Evolutionary conservation across 2,888 invertebrate species (phyloP).

Genomic region (Tetranychus truncatus): DNA sequence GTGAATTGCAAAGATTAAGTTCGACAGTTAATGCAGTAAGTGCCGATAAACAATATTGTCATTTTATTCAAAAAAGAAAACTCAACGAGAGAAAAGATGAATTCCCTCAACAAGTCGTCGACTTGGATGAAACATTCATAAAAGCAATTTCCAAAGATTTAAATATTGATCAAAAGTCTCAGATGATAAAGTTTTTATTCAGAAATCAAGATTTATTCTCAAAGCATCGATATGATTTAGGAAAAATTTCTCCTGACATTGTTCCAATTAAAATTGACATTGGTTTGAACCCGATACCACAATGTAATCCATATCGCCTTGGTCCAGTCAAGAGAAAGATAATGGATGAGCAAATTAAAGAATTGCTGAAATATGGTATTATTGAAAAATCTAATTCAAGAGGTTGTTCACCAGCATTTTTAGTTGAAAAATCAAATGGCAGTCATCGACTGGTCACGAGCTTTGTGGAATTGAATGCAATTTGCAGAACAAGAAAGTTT

Average conservation of each 20-base stretch:
- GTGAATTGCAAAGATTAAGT: not conserved
- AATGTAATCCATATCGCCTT: not conserved
- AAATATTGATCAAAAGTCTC: not conserved
- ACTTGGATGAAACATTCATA: not conserved
- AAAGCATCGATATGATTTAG: not conserved
- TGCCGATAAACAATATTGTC: not conserved
- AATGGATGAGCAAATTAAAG: not conserved
- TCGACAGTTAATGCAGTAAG: not conserved
- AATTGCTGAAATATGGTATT: not conserved
- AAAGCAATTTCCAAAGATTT: not conserved
- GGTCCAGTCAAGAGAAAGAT: not conserved
- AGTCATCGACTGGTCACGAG: not conserved
- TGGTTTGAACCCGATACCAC: not conserved
- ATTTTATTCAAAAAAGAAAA: not conserved
- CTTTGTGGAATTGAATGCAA: not conserved
- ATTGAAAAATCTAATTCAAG: not conserved
- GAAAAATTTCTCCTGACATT: not conserved
- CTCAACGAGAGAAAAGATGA: not conserved
- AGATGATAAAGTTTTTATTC: not conserved
- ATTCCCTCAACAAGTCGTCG: not conserved
- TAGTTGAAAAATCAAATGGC: not conserved
- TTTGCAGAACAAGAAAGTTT: not conserved
- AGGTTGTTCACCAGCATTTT: not conserved
- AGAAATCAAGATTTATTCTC: not conserved
- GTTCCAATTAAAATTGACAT: not conserved